Conservation (phyloP, 2,113 vertebrate species). For the Ictalurus punctatus region DNA sequence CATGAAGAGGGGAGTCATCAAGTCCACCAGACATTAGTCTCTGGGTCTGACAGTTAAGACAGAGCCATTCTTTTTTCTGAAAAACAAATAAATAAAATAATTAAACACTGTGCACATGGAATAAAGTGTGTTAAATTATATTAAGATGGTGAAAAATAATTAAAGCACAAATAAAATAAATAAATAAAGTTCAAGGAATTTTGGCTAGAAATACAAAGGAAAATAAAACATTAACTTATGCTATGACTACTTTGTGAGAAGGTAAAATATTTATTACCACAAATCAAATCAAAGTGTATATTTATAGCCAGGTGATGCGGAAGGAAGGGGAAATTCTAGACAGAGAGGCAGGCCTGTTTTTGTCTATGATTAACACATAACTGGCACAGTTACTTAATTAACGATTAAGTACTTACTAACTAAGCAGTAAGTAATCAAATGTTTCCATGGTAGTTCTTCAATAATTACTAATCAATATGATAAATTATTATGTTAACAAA, state of each 20-base stretch:
- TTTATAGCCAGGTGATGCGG: background rate
- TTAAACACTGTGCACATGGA: background rate
- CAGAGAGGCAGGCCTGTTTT: background rate
- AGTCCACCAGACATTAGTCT: conserved; percentile 89
- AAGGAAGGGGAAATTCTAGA: background rate
- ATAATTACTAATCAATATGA: too few relatives aligned
- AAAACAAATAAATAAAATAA: conserved; percentile 55
- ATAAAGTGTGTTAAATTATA: background rate
- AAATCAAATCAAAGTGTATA: background rate
- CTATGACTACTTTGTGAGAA: background rate
- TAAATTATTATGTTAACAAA: too few relatives aligned
- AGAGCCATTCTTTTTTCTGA: conserved; percentile 98
- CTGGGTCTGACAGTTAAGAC: conserved; percentile 98
- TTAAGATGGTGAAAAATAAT: background rate
- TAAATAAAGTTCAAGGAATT: background rate
- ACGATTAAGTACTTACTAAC: background rate
- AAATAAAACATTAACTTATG: background rate
- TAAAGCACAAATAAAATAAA: background rate
- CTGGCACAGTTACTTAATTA: background rate
- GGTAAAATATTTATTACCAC: background rate
- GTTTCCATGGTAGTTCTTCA: too few relatives aligned
- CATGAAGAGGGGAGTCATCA: conserved; percentile 79
- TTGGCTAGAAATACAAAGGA: background rate
- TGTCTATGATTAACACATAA: background rate
- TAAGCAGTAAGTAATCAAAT: too few relatives aligned